phyloP scores from a whole-genome alignment of 2,888 invertebrate species.

The Tenthredo scrophulariae region DNA sequence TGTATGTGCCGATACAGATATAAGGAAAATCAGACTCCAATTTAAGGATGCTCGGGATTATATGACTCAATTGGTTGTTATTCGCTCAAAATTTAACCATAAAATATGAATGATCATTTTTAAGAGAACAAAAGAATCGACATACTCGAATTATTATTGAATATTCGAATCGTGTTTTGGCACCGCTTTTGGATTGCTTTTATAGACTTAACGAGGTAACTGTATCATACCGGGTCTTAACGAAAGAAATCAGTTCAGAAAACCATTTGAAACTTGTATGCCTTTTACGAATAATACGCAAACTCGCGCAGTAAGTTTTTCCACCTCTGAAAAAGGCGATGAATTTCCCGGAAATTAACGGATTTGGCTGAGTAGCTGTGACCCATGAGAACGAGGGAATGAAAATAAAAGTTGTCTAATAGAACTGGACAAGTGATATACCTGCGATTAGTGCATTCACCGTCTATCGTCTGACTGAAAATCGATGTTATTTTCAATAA shows the following conservation, averaged over 20 bases:
- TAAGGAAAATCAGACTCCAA: neutral
- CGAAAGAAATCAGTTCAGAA: neutral
- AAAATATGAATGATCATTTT: neutral
- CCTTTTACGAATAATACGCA: neutral
- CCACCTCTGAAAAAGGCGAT: neutral
- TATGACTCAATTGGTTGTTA: neutral
- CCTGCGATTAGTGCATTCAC: neutral
- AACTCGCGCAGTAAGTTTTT: neutral
- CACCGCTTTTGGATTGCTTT: neutral
- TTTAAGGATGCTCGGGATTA: neutral
- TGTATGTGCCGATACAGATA: neutral
- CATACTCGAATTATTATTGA: neutral
- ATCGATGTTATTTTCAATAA: neutral
- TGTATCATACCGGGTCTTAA: neutral
- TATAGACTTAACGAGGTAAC: neutral
- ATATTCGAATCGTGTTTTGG: neutral
- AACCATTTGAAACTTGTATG: neutral
- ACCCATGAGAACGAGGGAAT: neutral
- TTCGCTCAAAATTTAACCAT: neutral
- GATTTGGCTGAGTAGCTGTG: neutral
- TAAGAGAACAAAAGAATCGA: neutral
- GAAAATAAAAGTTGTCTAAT: neutral
- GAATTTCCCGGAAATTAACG: neutral
- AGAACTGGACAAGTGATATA: neutral
- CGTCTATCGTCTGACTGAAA: neutral